phyloP scores from a whole-genome alignment of 1,140 invertebrate genomes.

The Cyrtorhinus lividipennis region DNA sequence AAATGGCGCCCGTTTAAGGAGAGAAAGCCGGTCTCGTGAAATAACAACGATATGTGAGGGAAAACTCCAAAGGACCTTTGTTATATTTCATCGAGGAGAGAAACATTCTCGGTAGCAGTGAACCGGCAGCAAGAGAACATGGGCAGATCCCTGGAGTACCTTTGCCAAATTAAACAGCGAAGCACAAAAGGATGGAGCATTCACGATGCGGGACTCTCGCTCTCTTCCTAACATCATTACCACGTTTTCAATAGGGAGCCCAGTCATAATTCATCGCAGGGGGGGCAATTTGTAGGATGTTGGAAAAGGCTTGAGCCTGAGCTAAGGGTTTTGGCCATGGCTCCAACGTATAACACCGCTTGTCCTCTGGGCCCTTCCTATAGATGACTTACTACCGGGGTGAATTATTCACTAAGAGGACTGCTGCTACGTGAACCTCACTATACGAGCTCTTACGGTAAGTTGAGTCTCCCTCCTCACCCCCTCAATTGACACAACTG shows the following conservation, averaged over 20 bases:
- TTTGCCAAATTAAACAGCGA: not conserved
- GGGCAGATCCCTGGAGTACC: not conserved
- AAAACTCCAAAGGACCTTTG: not conserved
- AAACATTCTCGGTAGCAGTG: not conserved
- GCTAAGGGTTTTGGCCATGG: not conserved
- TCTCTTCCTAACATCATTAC: not conserved
- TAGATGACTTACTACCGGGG: not conserved
- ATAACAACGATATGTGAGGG: not conserved
- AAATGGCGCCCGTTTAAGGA: not conserved
- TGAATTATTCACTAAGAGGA: not conserved
- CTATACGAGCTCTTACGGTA: not conserved
- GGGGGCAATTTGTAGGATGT: not conserved
- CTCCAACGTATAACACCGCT: too few species aligned
- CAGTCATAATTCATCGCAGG: not conserved
- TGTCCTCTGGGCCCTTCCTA: not conserved
- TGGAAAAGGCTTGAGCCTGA: not conserved
- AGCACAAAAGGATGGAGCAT: not conserved
- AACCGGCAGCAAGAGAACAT: too few species aligned
- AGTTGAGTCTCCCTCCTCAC: not conserved
- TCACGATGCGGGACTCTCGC: not conserved
- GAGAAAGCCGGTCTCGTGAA: not conserved
- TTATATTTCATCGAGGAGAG: not conserved
- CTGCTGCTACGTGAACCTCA: not conserved
- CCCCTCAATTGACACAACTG: not conserved
- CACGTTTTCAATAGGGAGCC: not conserved